phyloP scores from a whole-genome alignment of 35 echinoderm and acorn worm species.

The Stichopus chloronotus region DNA sequence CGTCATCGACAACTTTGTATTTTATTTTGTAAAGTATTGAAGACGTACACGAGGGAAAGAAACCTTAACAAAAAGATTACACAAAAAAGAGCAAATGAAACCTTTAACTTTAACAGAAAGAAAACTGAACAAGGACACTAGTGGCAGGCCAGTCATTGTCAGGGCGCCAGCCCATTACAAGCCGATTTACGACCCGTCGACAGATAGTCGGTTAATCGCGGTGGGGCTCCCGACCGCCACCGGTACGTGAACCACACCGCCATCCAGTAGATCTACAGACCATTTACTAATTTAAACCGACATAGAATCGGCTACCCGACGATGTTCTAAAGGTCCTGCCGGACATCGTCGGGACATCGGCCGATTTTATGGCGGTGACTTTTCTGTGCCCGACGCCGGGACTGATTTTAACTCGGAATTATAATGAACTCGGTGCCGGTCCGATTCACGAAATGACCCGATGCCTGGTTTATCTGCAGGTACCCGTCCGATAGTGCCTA shows the following conservation, averaged over 20 bases:
- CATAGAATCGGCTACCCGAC: background rate
- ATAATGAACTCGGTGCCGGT: background rate
- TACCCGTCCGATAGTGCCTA: background rate
- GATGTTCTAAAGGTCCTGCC: background rate
- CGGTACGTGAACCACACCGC: background rate
- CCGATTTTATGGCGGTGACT: background rate
- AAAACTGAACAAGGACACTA: background rate
- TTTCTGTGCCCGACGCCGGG: background rate
- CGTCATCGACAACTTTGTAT: too few relatives aligned
- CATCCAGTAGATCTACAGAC: background rate
- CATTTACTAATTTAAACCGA: background rate
- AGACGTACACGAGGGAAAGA: too few relatives aligned
- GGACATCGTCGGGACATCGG: background rate
- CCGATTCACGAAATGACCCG: background rate
- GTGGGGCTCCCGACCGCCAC: background rate
- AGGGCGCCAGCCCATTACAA: background rate
- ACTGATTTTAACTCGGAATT: background rate
- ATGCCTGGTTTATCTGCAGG: background rate
- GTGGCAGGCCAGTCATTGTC: background rate
- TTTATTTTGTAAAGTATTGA: too few relatives aligned
- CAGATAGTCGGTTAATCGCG: background rate
- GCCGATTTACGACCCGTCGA: background rate
- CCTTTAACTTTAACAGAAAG: too few relatives aligned
- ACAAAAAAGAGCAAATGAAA: too few relatives aligned
- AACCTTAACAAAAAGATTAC: too few relatives aligned